A percentile compares a stretch with the other conserved stretches of the same genome.
Conservation (phyloP, 2,888 invertebrate genomes). For the Vesta saturnalis region DNA sequence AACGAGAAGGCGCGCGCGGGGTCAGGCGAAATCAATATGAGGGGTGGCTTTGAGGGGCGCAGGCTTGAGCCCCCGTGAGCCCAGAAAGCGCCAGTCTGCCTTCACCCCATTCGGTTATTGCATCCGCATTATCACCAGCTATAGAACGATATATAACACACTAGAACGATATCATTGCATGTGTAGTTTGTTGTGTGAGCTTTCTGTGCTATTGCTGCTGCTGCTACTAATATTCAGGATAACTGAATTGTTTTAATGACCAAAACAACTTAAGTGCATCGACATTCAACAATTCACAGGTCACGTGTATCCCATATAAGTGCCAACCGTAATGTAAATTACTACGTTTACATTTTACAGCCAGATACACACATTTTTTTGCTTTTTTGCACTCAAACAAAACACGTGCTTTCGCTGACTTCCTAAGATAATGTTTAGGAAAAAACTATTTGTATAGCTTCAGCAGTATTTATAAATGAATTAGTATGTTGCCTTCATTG, state of each 20-base stretch:
- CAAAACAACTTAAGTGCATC: slow-evolving; percentile 26
- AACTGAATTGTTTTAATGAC: slow-evolving; percentile 17
- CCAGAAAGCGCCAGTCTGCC: slow-evolving; percentile 66
- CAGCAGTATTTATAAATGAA: background rate
- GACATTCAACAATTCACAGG: slow-evolving; percentile 26
- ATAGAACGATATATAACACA: slow-evolving; percentile 35
- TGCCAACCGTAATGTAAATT: slow-evolving; percentile 18
- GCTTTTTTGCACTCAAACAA: background rate
- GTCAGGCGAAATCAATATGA: slow-evolving; percentile 61
- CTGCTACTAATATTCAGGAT: slow-evolving; percentile 21
- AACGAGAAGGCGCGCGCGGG: slow-evolving; percentile 53
- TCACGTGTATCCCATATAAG: slow-evolving; percentile 33
- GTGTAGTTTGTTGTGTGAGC: slow-evolving; percentile 36
- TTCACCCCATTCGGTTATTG: slow-evolving; percentile 53
- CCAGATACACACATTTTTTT: background rate
- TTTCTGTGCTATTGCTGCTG: slow-evolving; percentile 28
- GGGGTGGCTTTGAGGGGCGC: slow-evolving; percentile 60
- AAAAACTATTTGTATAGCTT: background rate
- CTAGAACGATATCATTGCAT: slow-evolving; percentile 38
- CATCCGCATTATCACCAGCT: slow-evolving; percentile 48
- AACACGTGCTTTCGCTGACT: slow-evolving; percentile 8
- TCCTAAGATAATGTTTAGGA: background rate
- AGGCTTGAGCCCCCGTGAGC: slow-evolving; percentile 65
- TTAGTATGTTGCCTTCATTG: background rate
- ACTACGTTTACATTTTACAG: slow-evolving; percentile 1